Percentiles rank a stretch among this genome's conserved stretches.
Evolutionary conservation across 1,140 invertebrate genomes (phyloP).

Genomic region (Neodiprion lecontei): DNA sequence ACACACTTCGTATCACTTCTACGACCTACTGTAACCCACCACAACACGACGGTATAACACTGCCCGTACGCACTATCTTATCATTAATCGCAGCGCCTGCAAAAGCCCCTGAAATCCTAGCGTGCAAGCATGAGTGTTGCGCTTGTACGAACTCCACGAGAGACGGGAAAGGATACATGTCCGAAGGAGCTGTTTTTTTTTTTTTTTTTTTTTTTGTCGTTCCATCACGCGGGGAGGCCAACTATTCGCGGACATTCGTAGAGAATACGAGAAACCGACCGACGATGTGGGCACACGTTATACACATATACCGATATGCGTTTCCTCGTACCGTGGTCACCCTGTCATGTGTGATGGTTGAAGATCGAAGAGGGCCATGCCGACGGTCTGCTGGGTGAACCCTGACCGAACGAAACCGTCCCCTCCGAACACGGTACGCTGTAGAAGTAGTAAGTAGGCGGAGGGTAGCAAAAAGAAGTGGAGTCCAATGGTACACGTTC

Average conservation of each 20-base stretch:
- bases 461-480: background rate
- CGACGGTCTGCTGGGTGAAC: background rate
- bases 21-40: too few relatives aligned
- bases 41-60: too few relatives aligned
- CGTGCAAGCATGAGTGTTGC: background rate
- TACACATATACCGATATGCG: background rate
- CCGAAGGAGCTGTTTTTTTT: too few relatives aligned
- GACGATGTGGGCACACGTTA: too few relatives aligned
- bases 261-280: too few relatives aligned
- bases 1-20: background rate
- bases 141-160: background rate
- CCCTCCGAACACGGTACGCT: background rate
- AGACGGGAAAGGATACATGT: background rate
- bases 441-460: background rate
- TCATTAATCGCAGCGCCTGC: background rate
- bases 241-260: too few relatives aligned
- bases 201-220: too few relatives aligned
- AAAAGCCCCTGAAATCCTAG: background rate
- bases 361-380: background rate
- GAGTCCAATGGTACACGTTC: background rate
- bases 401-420: background rate
- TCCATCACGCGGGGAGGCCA: too few relatives aligned
- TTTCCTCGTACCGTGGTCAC: background rate
- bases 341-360: background rate
- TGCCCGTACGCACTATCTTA: background rate